Evolutionary conservation across 2,113 vertebrate species (phyloP).

Genomic region (Corythaeola cristata): DNA sequence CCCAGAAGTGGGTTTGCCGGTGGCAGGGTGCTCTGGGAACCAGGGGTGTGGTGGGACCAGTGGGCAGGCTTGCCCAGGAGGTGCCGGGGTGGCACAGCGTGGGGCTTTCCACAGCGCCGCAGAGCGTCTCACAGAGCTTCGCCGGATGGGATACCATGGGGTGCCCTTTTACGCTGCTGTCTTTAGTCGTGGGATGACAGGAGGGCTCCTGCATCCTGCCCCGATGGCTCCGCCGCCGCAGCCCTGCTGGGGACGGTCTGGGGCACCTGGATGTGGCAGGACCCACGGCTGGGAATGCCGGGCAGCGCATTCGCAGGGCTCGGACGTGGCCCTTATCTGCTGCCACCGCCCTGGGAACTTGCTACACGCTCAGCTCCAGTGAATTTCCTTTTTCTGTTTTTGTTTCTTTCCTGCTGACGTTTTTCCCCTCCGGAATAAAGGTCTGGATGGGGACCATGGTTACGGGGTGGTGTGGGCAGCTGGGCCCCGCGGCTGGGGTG

Average conservation of each 20-base stretch:
- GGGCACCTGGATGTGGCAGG: not conserved
- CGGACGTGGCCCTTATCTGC: conserved; percentile 29
- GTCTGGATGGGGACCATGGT: conserved; percentile 41
- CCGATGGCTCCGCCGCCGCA: rapidly evolving
- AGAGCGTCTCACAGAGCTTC: not conserved
- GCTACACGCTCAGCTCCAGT: not conserved
- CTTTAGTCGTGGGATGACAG: not conserved
- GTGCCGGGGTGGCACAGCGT: not conserved
- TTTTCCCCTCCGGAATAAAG: conserved; percentile 52
- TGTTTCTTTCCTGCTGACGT: conserved; percentile 61
- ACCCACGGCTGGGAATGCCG: not conserved
- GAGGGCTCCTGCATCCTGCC: not conserved
- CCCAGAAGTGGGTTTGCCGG: rapidly evolving
- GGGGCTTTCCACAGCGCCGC: not conserved
- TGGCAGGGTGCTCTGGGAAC: not conserved
- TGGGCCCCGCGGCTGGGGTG: not conserved
- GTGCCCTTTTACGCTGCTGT: rapidly evolving
- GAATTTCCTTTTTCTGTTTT: conserved; percentile 68
- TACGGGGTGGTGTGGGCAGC: not conserved
- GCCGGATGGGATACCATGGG: not conserved
- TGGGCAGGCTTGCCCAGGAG: not conserved
- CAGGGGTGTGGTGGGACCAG: not conserved
- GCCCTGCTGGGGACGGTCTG: not conserved
- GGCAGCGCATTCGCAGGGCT: not conserved
- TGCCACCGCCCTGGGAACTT: conserved; percentile 24